These are phyloP conservation scores for Netelia inedita DNA, from an alignment of 2,888 invertebrate species.

Conservation along the genomic window DNA sequence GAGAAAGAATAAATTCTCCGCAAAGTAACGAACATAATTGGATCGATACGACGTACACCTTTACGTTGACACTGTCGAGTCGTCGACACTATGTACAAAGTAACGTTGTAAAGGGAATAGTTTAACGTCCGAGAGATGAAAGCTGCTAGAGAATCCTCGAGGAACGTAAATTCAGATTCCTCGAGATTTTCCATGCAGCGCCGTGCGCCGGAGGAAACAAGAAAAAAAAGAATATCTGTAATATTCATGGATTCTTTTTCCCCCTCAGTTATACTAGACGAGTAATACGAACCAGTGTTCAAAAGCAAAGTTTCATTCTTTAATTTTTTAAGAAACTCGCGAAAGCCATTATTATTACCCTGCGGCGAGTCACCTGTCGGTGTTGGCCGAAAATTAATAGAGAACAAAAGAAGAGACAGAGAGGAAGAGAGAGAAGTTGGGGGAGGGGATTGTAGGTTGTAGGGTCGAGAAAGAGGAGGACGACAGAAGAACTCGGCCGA, in stretches of 20 bases:
- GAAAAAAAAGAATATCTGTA: slow-evolving; percentile 12
- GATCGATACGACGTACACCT: slow-evolving; percentile 48
- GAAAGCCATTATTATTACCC: slow-evolving; percentile 48
- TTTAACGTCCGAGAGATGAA: slow-evolving; percentile 34
- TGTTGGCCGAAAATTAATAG: slow-evolving; percentile 53
- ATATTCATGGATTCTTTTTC: slow-evolving; percentile 47
- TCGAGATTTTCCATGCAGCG: slow-evolving; percentile 20
- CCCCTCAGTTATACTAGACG: not conserved
- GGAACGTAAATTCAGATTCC: slow-evolving; percentile 46
- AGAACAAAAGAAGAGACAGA: slow-evolving; percentile 33
- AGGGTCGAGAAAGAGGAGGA: slow-evolving; percentile 4
- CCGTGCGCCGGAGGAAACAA: not conserved
- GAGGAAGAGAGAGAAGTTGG: not conserved
- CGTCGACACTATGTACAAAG: not conserved
- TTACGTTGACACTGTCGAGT: slow-evolving; percentile 15
- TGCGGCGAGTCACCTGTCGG: slow-evolving; percentile 31
- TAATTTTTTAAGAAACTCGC: slow-evolving; percentile 13
- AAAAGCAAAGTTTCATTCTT: not conserved
- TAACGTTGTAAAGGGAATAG: slow-evolving; percentile 46
- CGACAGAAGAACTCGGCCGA: slow-evolving; percentile 20
- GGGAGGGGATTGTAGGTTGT: slow-evolving; percentile 4
- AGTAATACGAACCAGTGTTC: not conserved
- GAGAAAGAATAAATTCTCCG: slow-evolving; percentile 34
- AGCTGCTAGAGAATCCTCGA: slow-evolving; percentile 25
- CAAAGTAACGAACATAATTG: slow-evolving; percentile 61